A percentile compares a stretch with the other conserved stretches of the same genome.
These are phyloP conservation scores for Oreochromis aureus DNA, from an alignment of 2,113 vertebrate species.

Conservation along the genomic window DNA sequence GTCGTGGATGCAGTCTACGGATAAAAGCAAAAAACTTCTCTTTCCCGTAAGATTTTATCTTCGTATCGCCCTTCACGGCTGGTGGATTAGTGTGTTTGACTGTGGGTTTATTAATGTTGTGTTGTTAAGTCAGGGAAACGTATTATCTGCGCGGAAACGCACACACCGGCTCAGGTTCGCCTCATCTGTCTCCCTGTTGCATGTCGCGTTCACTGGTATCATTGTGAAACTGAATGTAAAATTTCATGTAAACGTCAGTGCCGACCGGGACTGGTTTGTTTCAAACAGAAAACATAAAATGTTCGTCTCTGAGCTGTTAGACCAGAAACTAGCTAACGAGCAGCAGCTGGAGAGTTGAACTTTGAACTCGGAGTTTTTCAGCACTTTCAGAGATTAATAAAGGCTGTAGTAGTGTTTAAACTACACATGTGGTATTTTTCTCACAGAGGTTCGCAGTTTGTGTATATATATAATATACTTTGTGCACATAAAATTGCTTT, in stretches of 20 bases:
- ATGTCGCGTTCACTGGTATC: not conserved
- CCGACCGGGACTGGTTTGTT: not conserved
- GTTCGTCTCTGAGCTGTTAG: not conserved
- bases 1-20: not conserved
- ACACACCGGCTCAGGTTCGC: not conserved
- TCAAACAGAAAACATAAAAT: rapidly evolving
- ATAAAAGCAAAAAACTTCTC: not conserved
- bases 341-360: not conserved
- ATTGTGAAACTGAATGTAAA: not conserved
- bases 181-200: not conserved
- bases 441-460: not conserved
- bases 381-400: not conserved
- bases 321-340: not conserved
- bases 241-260: not conserved
- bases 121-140: not conserved
- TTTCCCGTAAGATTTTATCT: not conserved
- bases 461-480: not conserved
- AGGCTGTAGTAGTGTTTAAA: not conserved
- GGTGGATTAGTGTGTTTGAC: not conserved
- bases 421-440: not conserved
- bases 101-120: not conserved
- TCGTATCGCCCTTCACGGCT: not conserved
- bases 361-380: not conserved
- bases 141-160: not conserved
- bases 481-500: not conserved